Percentiles rank a stretch among this genome's conserved stretches.
phyloP scores from a whole-genome alignment of 2,797 vertebrate species.

The Podargus strigoides region DNA sequence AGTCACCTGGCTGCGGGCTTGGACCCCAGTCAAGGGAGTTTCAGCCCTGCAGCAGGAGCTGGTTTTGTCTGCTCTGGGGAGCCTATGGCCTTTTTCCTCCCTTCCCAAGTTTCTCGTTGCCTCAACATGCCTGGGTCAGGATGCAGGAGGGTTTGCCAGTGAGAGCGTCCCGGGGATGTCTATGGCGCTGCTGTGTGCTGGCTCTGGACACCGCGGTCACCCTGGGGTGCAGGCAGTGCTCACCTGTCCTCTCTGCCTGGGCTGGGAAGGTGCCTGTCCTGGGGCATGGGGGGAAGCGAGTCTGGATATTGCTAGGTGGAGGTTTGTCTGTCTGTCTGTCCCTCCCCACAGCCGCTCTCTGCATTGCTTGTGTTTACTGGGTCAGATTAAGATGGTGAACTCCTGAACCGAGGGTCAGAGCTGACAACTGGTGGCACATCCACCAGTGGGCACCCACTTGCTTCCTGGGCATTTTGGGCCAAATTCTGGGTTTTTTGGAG shows the following conservation, averaged over 20 bases:
- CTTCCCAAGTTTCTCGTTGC: not conserved
- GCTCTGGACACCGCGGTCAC: fast-evolving
- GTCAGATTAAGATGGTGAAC: not conserved
- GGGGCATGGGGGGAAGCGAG: not conserved
- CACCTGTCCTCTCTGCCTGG: not conserved
- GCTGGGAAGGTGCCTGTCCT: not conserved
- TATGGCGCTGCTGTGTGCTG: fast-evolving
- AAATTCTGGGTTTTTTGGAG: not conserved
- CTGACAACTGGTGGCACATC: not conserved
- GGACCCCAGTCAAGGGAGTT: constrained; percentile 44
- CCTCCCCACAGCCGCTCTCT: fast-evolving
- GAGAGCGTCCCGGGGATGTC: not conserved
- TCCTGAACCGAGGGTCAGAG: not conserved
- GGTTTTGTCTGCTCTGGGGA: constrained; percentile 20
- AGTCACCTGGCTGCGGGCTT: constrained; percentile 58
- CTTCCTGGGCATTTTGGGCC: not conserved
- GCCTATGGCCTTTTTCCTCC: constrained; percentile 34
- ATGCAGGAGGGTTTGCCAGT: not conserved
- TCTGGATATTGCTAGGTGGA: not conserved
- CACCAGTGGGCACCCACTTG: fast-evolving
- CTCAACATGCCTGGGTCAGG: constrained; percentile 17
- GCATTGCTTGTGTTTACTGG: not conserved
- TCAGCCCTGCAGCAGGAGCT: constrained; percentile 42
- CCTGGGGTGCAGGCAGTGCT: not conserved
- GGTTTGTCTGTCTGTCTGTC: not conserved